Evolutionary conservation across 2,113 vertebrate species (phyloP), one percentile per base, ranked within the genome.

Genomic region (Callocephalon fimbriatum): DNA sequence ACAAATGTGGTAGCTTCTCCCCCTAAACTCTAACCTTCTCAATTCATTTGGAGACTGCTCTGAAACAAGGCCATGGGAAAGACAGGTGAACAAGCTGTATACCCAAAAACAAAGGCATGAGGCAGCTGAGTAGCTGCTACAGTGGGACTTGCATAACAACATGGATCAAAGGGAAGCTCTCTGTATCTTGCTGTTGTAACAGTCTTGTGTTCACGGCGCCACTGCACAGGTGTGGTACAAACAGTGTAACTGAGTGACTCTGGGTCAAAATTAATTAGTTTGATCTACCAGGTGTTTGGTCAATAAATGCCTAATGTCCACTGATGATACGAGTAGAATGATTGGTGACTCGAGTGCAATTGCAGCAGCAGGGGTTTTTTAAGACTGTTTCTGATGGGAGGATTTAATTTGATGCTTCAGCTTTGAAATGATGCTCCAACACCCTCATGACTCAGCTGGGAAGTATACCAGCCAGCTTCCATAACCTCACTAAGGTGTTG

Each of bases 361-460:
- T 92, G 75, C 79, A 95, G 54, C 68, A 88, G 42, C 68, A 81
- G 82, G 1, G 21, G 10, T 8, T 75, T 93, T 71, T 73, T 31
- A 54, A 48, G 66, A 53, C 32, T 37, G 2, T 61, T 90, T 93
- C 85, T 86, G 67, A 48, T 92, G 88, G 68, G 59, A 95, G 59
- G 59, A 42, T 95, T 96, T 96, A 8, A 76, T 65, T 59, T 67
- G 51, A 65, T 93, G 73, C 89, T 95, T 89, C 54, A 58, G 63
- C 47, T 74, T 75, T 93, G 86, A 80, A 59, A 71, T 50, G 83
- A 74, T 86, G 12, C 83, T 77, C 65, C 47, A 93, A 78, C 93
- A 89, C 89, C 94, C 83, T 94, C 2, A 1, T 97, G 96, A 97
- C 83, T 96, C 93, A 96, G 83, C 83, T 58, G 80, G 83, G 91